Conservation (phyloP, 1,140 invertebrate genomes). For the Agrilus planipennis region DNA sequence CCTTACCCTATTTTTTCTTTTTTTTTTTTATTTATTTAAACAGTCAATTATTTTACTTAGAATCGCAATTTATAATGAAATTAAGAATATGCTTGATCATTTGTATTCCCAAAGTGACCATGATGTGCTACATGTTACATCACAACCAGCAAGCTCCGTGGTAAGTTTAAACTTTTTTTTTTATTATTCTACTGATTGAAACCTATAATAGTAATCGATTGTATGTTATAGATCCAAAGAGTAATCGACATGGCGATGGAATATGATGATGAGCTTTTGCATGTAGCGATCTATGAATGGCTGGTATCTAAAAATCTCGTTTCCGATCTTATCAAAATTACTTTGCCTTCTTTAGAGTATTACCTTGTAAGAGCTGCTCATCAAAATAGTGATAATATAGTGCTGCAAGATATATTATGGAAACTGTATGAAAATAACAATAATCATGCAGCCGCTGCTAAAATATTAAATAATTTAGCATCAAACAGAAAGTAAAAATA, state of each 20-base stretch:
- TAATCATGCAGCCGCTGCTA: conserved; percentile 86
- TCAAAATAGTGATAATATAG: conserved; percentile 41
- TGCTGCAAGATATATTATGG: conserved; percentile 79
- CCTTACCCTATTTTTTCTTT: conserved; percentile 1
- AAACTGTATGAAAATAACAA: conserved; percentile 89
- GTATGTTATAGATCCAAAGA: conserved; percentile 9
- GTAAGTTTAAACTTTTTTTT: conserved; percentile 1
- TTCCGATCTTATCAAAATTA: conserved; percentile 64
- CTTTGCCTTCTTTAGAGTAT: conserved; percentile 68
- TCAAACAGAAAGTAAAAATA: conserved; percentile 58
- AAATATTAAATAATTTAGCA: conserved; percentile 78
- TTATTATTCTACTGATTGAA: no score
- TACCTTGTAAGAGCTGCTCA: conserved; percentile 56
- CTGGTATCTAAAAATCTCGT: conserved; percentile 66
- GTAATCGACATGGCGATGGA: conserved; percentile 33
- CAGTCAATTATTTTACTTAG: conserved; percentile 33
- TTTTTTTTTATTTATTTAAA: conserved; percentile 6
- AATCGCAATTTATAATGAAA: conserved; percentile 80
- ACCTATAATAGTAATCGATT: neutral
- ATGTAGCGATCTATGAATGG: conserved; percentile 90
- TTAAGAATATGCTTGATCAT: conserved; percentile 67
- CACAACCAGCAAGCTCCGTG: neutral
- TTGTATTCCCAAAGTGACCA: conserved; percentile 64
- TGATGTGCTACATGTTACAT: no score
- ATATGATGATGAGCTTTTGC: conserved; percentile 73